Evolutionary conservation across 2,113 vertebrate species (phyloP).

Genomic region (Lichenostomus cassidix): DNA sequence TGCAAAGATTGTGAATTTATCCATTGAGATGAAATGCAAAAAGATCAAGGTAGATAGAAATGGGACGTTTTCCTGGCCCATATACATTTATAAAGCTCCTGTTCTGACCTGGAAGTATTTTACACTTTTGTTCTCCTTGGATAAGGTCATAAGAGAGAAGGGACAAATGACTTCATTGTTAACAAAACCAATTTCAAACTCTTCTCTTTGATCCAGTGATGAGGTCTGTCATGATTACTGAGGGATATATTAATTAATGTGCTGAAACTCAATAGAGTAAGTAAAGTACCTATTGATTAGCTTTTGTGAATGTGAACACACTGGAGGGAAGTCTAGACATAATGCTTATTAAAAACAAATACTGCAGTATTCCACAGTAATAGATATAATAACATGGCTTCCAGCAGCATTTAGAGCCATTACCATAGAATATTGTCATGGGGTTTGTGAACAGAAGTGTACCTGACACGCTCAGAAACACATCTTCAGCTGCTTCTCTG

Average conservation of each 20-base stretch:
- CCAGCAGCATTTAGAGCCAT: not conserved
- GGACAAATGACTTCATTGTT: not conserved
- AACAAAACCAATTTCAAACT: not conserved
- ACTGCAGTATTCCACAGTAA: not conserved
- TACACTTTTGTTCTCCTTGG: not conserved
- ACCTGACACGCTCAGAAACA: not conserved
- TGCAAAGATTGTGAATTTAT: not conserved
- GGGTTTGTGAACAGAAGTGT: not conserved
- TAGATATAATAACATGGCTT: not conserved
- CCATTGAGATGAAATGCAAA: not conserved
- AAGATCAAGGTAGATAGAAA: not conserved
- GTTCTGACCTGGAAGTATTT: not conserved
- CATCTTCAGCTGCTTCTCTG: not conserved
- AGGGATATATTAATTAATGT: not conserved
- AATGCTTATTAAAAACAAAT: not conserved
- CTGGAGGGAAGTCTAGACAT: not conserved
- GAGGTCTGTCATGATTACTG: not conserved
- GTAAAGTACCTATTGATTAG: conserved; percentile 4
- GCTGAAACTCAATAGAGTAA: not conserved
- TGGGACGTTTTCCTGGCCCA: not conserved
- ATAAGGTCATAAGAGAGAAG: not conserved
- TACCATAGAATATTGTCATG: not conserved
- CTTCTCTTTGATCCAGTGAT: not conserved
- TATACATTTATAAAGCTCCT: not conserved
- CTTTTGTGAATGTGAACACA: not conserved